These are phyloP conservation scores for Euleptes europaea DNA, from an alignment of 2,113 vertebrate species.

Conservation along the genomic window DNA sequence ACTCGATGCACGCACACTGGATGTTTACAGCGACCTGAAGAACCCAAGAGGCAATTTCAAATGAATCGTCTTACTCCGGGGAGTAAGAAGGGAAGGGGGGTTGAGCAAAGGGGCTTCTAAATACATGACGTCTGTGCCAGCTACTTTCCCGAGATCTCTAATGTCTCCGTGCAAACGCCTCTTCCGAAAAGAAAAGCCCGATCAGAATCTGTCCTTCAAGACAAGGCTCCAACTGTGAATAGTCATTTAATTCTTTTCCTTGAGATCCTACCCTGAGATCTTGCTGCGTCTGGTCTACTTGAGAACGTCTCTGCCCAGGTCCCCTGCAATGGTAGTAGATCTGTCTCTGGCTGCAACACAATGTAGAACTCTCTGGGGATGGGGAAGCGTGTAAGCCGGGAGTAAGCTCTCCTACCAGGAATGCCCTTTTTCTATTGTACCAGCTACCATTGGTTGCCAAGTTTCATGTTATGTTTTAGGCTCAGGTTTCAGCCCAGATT, in stretches of 20 bases:
- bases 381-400: neutral
- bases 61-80: neutral
- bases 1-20: neutral
- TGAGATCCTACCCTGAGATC: neutral
- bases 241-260: neutral
- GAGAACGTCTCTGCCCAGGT: too few relatives aligned
- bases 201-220: neutral
- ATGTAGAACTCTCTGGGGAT: neutral
- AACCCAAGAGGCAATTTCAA: neutral
- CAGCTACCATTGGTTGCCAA: neutral
- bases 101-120: neutral
- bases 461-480: too few relatives aligned
- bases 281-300: neutral
- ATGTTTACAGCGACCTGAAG: constrained; percentile 13
- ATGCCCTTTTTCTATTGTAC: neutral
- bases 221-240: neutral
- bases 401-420: neutral
- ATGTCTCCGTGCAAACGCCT: neutral
- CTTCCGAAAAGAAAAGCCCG: neutral
- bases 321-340: neutral
- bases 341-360: neutral
- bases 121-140: neutral
- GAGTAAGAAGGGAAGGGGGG: too few relatives aligned
- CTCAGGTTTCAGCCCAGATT: neutral
- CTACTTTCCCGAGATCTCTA: too few relatives aligned